Base-by-base conservation (phyloP, 2,797 vertebrate genomes). In the Myotis vivesi region DNA sequence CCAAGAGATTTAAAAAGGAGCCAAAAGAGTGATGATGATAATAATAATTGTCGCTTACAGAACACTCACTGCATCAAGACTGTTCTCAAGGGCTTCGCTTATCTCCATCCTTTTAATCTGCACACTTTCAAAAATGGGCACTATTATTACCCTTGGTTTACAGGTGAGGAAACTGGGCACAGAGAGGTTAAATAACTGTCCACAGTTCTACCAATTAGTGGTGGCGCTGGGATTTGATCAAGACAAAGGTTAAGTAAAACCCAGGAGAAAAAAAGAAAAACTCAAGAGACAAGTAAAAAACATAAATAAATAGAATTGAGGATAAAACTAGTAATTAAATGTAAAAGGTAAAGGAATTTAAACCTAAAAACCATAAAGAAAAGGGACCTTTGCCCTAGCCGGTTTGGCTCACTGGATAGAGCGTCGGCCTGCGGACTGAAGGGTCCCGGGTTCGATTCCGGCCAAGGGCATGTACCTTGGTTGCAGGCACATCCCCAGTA, bases 321-420 rank as follows among this genome's bases (percentile, higher is more conserved):
- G 51, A 64, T 51, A 16, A 19, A 15, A 30, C 41, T 59, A 87
- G 51, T 9, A 81, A 66, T 92, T 72, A 87, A 68, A 83, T 84
- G 57, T 33, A 68, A 92, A 93, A 91, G 28, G 15, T 68, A 33
- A 76, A 77, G 53, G 53, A n/a, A 62, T 41, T 33, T 55, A 84
- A 92, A 59, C 38, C 19, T 75, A n/a, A 79, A 85, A 15, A 23
- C 3, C 51, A 91, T 30, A 71, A 92, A 66, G 82, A 22, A 69
- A 83, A 75, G 33, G 55, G 41, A 36, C 38, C 38, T 38, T 38
- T 38, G 38, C 38, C 38, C 38, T 38, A 4, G 38, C 38, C 38
- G 38, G 38, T 38, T 38, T 38, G 38, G 38, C 38, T 38, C 38
- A 38, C 38, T 38, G 38, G 38, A 38, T 38, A 38, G 38, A 38